Conservation (phyloP, 2,888 invertebrate species). For the Dryobotodes eremita region DNA sequence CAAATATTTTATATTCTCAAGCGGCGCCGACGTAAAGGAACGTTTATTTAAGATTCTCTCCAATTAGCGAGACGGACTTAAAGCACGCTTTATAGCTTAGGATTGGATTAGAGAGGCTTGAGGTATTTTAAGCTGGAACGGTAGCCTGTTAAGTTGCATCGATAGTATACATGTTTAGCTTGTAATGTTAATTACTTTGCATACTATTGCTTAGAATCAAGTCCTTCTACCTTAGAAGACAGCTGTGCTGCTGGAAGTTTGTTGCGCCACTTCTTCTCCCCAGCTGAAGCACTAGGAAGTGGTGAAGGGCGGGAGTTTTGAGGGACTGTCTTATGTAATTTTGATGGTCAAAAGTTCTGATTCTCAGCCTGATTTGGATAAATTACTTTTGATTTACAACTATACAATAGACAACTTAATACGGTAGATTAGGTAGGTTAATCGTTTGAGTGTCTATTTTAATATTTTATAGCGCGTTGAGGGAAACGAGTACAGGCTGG, state of each 20-base stretch:
- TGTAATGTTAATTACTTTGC: not conserved
- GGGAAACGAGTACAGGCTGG: not conserved
- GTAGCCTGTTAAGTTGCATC: not conserved
- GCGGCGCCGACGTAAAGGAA: slow-evolving; percentile 43
- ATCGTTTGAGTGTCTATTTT: not conserved
- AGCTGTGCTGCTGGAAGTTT: not conserved
- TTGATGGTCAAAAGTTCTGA: not conserved
- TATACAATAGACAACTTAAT: not conserved
- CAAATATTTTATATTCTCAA: slow-evolving; percentile 63
- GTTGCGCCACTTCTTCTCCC: not conserved
- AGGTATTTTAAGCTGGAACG: not conserved
- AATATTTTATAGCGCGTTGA: not conserved
- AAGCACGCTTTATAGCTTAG: slow-evolving; percentile 15
- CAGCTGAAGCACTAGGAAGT: not conserved
- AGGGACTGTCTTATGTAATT: not conserved
- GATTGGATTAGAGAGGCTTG: slow-evolving; percentile 35
- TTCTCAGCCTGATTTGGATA: not conserved
- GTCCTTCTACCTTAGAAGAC: not conserved
- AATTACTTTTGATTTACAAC: no score
- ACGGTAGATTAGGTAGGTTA: not conserved
- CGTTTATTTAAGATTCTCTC: slow-evolving; percentile 65
- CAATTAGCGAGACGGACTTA: slow-evolving; percentile 63
- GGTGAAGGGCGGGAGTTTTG: not conserved
- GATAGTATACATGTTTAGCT: not conserved
- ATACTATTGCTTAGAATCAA: not conserved